Evolutionary conservation across 2,797 vertebrate species (phyloP).

Genomic region (Cossypha polioptera): DNA sequence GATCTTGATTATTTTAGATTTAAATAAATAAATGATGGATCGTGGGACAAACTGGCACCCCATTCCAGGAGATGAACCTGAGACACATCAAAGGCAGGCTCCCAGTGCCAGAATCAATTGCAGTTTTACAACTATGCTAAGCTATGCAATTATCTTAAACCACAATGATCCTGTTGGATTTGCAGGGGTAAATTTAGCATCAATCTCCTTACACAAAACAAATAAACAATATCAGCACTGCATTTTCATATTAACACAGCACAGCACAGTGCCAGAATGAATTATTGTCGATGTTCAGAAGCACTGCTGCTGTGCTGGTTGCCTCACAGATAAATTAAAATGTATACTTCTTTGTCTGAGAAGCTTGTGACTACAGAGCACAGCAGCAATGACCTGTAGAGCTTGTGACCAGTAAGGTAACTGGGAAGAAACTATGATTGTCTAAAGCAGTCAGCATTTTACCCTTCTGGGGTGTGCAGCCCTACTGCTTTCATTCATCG

Average conservation of each 20-base stretch:
- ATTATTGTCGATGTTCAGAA: not conserved
- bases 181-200: slow-evolving; percentile 10
- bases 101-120: not conserved
- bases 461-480: not conserved
- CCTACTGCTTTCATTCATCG: not conserved
- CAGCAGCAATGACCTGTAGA: not conserved
- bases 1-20: not conserved
- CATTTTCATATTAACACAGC: slow-evolving; percentile 13
- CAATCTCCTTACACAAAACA: not conserved
- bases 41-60: not conserved
- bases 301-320: not conserved
- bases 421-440: not conserved
- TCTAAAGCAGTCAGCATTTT: not conserved
- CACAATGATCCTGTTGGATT: not conserved
- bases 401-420: not conserved
- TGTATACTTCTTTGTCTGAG: not conserved
- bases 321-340: not conserved
- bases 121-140: slow-evolving; percentile 14
- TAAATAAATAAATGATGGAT: slow-evolving; percentile 30
- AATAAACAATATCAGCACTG: not conserved
- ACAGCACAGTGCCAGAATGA: not conserved
- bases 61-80: slow-evolving; percentile 28
- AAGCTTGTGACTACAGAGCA: not conserved
- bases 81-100: not conserved
- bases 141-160: not conserved